phyloP scores from a whole-genome alignment of 2,113 vertebrate genomes.

The Donacobius atricapilla region DNA sequence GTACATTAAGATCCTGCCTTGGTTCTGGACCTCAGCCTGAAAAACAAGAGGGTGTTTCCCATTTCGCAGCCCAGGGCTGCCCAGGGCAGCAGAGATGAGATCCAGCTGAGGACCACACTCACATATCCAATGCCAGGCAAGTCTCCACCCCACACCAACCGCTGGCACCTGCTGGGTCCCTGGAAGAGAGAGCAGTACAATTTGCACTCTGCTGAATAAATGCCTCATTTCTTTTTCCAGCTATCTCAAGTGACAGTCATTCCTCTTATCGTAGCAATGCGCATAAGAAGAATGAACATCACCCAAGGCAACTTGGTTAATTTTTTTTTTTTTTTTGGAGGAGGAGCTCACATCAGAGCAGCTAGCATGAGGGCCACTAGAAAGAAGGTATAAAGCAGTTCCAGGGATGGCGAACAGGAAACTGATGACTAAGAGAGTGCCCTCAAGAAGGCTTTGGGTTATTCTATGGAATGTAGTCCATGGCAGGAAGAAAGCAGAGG shows the following conservation, averaged over 20 bases:
- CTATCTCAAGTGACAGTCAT: slow-evolving; percentile 6
- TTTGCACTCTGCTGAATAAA: slow-evolving; percentile 1
- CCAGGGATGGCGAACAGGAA: background rate
- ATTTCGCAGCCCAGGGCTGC: background rate
- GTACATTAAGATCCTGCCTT: background rate
- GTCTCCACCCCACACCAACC: background rate
- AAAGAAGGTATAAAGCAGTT: background rate
- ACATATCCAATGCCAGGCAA: background rate
- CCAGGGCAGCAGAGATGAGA: background rate
- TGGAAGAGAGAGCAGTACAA: background rate
- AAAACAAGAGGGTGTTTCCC: background rate
- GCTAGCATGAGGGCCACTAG: background rate
- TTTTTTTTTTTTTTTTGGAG: background rate
- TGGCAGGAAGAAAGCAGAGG: background rate
- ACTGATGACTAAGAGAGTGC: background rate
- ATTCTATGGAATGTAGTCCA: background rate
- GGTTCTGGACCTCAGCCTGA: background rate
- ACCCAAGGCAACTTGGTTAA: slow-evolving; percentile 5
- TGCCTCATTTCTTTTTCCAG: background rate
- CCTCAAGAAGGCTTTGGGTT: background rate
- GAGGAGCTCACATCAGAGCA: background rate
- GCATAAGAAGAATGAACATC: background rate
- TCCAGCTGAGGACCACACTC: background rate
- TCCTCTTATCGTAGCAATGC: background rate
- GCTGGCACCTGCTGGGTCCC: background rate